Evolutionary conservation across 2,888 invertebrate genomes (phyloP).

Genomic region (Hyles lineata): DNA sequence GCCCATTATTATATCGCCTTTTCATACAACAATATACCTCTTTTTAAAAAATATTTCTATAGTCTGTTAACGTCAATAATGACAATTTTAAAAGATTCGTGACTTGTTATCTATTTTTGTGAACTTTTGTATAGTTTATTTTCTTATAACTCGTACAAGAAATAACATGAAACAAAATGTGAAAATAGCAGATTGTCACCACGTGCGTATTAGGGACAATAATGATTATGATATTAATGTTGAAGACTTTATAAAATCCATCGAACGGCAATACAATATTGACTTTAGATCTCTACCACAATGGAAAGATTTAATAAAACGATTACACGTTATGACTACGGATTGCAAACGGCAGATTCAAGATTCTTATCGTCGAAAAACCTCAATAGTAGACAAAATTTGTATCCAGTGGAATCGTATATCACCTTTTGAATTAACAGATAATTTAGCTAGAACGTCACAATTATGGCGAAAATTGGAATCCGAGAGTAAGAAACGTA

Average conservation of each 20-base stretch:
- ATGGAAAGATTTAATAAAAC: constrained; percentile 64
- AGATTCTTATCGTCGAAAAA: constrained; percentile 59
- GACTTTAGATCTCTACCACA: constrained; percentile 63
- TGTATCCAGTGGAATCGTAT: constrained; percentile 56
- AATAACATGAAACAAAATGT: constrained; percentile 32
- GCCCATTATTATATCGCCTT: not conserved
- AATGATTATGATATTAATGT: constrained; percentile 54
- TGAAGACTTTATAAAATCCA: constrained; percentile 58
- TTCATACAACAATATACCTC: not conserved
- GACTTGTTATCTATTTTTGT: not conserved
- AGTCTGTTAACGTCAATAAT: not conserved
- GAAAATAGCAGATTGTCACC: constrained; percentile 54
- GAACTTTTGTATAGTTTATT: not conserved
- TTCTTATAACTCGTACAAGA: not conserved
- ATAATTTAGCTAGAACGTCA: constrained; percentile 61
- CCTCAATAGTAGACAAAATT: constrained; percentile 64
- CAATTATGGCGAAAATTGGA: constrained; percentile 57
- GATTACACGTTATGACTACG: constrained; percentile 53
- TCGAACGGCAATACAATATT: constrained; percentile 61
- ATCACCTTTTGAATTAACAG: constrained; percentile 69
- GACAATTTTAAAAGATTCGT: not conserved
- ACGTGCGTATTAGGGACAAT: constrained; percentile 60
- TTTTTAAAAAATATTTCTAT: not conserved
- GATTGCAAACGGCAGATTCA: constrained; percentile 60
- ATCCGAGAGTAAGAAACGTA: constrained; percentile 37